phyloP scores from a whole-genome alignment of 1,140 invertebrate genomes.

The Aphidius ervi region DNA sequence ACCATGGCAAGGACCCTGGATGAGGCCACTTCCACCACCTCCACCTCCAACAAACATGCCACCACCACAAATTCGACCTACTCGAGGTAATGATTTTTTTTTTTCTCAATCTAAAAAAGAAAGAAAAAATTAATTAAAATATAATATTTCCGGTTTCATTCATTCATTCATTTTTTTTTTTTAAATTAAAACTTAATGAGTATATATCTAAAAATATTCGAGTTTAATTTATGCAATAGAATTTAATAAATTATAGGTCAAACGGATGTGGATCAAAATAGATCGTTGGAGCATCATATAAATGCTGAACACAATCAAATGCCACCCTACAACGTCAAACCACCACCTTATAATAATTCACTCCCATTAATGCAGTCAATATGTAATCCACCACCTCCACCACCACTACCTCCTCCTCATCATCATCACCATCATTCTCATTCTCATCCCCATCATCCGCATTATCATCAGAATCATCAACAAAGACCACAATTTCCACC shows the following conservation, averaged over 20 bases:
- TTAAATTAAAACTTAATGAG: constrained; percentile 14
- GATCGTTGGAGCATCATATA: constrained; percentile 38
- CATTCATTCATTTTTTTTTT: constrained; percentile 2
- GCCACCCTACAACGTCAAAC: constrained; percentile 37
- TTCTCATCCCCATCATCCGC: no score
- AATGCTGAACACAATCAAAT: constrained; percentile 39
- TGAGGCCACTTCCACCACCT: constrained; percentile 38
- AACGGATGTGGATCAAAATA: constrained; percentile 32
- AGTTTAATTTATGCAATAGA: no score
- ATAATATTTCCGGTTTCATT: not conserved
- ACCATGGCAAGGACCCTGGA: constrained; percentile 44
- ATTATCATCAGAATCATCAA: constrained; percentile 28
- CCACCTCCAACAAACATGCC: constrained; percentile 45
- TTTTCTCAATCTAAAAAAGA: not conserved
- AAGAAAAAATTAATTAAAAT: not conserved
- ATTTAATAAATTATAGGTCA: constrained; percentile 26
- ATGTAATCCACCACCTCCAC: constrained; percentile 41
- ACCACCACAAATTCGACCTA: constrained; percentile 47
- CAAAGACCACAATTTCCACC: constrained; percentile 30
- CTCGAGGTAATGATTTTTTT: constrained; percentile 37
- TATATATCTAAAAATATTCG: no score
- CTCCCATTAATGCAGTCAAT: constrained; percentile 44
- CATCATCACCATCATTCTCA: constrained; percentile 26
- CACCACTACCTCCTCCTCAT: constrained; percentile 37
- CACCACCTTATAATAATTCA: constrained; percentile 34